Evolutionary conservation across 2,888 invertebrate species (phyloP).

Genomic region (Cerceris ruficornis): DNA sequence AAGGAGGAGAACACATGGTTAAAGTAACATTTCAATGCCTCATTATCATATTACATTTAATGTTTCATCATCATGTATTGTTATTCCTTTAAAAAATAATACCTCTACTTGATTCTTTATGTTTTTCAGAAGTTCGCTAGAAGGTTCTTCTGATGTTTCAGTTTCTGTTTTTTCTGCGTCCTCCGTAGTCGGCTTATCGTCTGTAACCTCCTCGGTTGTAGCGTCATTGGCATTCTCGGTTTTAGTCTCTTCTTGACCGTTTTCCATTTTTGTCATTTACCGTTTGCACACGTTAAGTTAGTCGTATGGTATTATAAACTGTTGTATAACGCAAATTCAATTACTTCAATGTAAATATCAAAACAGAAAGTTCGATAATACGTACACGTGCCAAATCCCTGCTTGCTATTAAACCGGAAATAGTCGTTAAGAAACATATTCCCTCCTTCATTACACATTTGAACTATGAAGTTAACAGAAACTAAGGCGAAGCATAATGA

Average conservation of each 20-base stretch:
- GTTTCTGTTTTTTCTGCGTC: constrained; percentile 23
- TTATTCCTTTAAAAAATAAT: constrained; percentile 5
- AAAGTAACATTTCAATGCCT: too few relatives aligned
- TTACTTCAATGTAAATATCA: not conserved
- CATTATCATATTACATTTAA: too few relatives aligned
- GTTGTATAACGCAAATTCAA: not conserved
- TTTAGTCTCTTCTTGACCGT: constrained; percentile 60
- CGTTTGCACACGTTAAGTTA: not conserved
- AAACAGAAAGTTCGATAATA: constrained; percentile 18
- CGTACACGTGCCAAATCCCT: constrained; percentile 38
- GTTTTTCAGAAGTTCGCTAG: constrained; percentile 66
- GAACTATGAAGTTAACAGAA: not conserved
- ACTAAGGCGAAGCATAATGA: too few relatives aligned
- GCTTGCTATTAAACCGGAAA: constrained; percentile 34
- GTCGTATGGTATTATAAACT: not conserved
- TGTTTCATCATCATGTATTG: too few relatives aligned
- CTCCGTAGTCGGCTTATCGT: constrained; percentile 39
- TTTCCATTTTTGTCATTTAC: constrained; percentile 62
- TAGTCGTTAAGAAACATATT: not conserved
- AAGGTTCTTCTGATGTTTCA: constrained; percentile 46
- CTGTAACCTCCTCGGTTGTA: constrained; percentile 55
- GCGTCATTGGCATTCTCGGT: constrained; percentile 40
- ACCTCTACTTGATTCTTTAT: constrained; percentile 76
- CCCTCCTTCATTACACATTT: not conserved
- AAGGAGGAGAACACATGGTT: not conserved